Base-by-base conservation (phyloP, 64 coral and sea anemone species). In the Hydrozoanthus tunicans region DNA sequence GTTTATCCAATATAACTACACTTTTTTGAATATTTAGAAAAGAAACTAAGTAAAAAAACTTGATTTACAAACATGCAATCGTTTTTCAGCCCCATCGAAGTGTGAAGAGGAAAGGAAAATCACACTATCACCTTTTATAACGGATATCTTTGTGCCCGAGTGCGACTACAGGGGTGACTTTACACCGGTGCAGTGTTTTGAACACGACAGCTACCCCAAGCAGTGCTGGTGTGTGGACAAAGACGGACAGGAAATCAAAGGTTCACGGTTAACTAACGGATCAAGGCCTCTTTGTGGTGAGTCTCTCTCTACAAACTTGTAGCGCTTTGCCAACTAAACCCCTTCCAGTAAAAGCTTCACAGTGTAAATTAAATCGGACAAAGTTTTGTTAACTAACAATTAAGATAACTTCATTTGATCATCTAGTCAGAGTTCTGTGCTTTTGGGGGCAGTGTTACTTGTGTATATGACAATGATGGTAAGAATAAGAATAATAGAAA, bases 181-280 rank as follows among this genome's bases (percentile, higher is more conserved):
- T 61, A 59, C 52, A 7, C 82, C 92, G 3, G 66, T 71, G 4
- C 95, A 97, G 83, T 97, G 95, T 71, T 97, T 97, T 84, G 92
- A 97, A 23, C 89, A 94, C 32, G 84, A 90, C 4, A 86, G 43
- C 26, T 94, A 94, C 83, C 82, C 90, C 5, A 97, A 94, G 59
- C 95, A 97, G 69, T 97, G 95, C 54, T 97, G 95, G 95, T 97
- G 95, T 53, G 95, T 97, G 43, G 95, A 97, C 17, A 89, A 15
- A 6, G 84, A 90, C 1, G 95, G 95, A 25, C 95, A 97, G 57
- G 92, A 97, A 73, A 94, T 97, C 67, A 89, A 86, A n/a, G 95
- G 95, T 73, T 89, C 95, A 6, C 82, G 92, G 62, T 64, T 62
- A 10, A 80, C 72, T 32, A 85, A 92, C 54, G 95, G 82, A 59